A percentile compares a stretch with the other conserved stretches of the same genome.
These are phyloP conservation scores for Junonia oenone DNA, from an alignment of 2,888 invertebrate genomes.

Conservation along the genomic window DNA sequence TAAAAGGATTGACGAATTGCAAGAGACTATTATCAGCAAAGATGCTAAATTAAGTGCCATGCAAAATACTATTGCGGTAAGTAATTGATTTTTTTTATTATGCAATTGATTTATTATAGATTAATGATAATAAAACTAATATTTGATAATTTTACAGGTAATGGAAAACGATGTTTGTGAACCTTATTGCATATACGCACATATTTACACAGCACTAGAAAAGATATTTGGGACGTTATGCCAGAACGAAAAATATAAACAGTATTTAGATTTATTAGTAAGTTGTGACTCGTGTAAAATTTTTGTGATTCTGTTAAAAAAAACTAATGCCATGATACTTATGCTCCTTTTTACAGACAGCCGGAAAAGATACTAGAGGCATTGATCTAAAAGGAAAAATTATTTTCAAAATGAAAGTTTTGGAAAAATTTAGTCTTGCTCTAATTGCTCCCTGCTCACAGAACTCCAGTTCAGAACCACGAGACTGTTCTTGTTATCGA, in stretches of 20 bases:
- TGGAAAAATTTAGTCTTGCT: constrained; percentile 67
- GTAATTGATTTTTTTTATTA: too few species aligned
- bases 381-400: constrained; percentile 68
- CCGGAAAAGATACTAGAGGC: constrained; percentile 56
- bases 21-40: constrained; percentile 57
- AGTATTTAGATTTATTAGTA: constrained; percentile 64
- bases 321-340: too few species aligned
- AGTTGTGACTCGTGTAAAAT: too few species aligned
- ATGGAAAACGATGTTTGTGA: constrained; percentile 70
- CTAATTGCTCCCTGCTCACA: constrained; percentile 62
- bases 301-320: background rate
- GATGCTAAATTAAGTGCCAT: constrained; percentile 69
- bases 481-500: constrained; percentile 52
- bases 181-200: constrained; percentile 68
- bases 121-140: too few species aligned
- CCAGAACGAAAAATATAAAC: constrained; percentile 63
- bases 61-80: constrained; percentile 66
- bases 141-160: constrained; percentile 55
- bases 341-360: constrained; percentile 45
- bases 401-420: constrained; percentile 61
- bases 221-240: constrained; percentile 63
- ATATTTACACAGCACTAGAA: constrained; percentile 68
- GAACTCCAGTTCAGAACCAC: constrained; percentile 34
- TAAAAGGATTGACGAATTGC: constrained; percentile 57
- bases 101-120: too few species aligned